A percentile compares a stretch with the other conserved stretches of the same genome.
These are phyloP conservation scores for Dynastes tityus DNA, from an alignment of 2,888 invertebrate species.

Conservation along the genomic window DNA sequence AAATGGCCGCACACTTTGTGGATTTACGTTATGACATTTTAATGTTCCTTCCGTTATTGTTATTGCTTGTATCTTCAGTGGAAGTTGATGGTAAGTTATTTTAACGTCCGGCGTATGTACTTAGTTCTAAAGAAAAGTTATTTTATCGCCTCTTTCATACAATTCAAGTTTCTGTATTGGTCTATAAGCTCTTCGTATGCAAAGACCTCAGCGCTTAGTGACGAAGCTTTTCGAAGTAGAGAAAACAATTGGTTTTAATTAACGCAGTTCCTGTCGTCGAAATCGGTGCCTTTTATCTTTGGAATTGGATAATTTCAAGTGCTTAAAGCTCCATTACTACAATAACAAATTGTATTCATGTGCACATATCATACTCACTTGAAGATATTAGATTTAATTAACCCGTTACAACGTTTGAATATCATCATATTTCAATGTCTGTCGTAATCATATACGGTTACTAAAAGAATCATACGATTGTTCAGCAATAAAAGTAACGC, in stretches of 20 bases:
- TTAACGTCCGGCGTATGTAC: not conserved
- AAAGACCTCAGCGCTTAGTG: too few relatives aligned
- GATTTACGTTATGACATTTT: constrained; percentile 55
- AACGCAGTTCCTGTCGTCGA: constrained; percentile 45
- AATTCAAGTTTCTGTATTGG: not conserved
- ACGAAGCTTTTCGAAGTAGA: constrained; percentile 3
- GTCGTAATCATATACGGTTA: not conserved
- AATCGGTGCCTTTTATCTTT: constrained; percentile 47
- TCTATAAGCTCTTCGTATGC: too few relatives aligned
- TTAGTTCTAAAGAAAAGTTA: not conserved
- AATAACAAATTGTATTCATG: constrained; percentile 18
- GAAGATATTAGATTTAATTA: constrained; percentile 23
- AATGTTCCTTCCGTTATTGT: constrained; percentile 35
- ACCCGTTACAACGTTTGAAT: not conserved
- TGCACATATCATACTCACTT: not conserved
- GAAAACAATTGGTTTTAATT: constrained; percentile 50
- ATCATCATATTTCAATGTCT: not conserved
- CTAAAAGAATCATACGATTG: not conserved
- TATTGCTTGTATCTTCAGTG: constrained; percentile 46
- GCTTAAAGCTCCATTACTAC: constrained; percentile 39
- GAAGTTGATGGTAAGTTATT: constrained; percentile 52
- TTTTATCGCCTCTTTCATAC: constrained; percentile 9
- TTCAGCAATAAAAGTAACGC: not conserved
- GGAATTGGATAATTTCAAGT: constrained; percentile 47
- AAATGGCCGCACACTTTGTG: constrained; percentile 58